A percentile compares a stretch with the other conserved stretches of the same genome.
phyloP scores from a whole-genome alignment of 2,888 invertebrate genomes.

The Xylocampa areola region DNA sequence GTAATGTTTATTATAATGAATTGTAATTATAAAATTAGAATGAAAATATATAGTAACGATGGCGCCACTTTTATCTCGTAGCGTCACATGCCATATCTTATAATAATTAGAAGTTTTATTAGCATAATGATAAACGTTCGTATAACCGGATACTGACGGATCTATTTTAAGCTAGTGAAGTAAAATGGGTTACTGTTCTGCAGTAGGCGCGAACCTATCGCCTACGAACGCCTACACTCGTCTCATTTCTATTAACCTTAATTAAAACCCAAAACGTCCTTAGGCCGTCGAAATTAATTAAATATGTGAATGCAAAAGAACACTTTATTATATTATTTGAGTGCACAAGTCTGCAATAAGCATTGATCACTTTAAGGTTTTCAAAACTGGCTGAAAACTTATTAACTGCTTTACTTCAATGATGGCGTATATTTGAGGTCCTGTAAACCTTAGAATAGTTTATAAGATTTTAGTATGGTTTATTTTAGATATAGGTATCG shows the following conservation, averaged over 20 bases:
- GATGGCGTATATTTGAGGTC: no score
- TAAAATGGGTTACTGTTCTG: constrained; percentile 41
- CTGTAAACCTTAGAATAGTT: no score
- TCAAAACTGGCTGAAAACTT: no score
- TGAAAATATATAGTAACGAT: constrained; percentile 17
- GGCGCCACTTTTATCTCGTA: constrained; percentile 56
- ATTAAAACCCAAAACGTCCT: constrained; percentile 39
- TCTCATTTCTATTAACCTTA: constrained; percentile 38
- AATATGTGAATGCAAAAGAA: neutral
- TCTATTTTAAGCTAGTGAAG: constrained; percentile 43
- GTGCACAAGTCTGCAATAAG: no score
- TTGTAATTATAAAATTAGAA: constrained; percentile 21
- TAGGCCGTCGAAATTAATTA: constrained; percentile 18
- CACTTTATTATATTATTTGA: constrained; percentile 11
- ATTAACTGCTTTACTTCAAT: no score
- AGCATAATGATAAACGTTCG: constrained; percentile 47
- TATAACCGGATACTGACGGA: constrained; percentile 43
- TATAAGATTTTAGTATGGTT: no score
- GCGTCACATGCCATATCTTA: constrained; percentile 41
- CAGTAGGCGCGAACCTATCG: constrained; percentile 40
- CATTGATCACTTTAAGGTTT: no score
- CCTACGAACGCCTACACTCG: constrained; percentile 40
- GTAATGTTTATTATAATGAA: constrained; percentile 3
- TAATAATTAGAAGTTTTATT: constrained; percentile 50
- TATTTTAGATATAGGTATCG: no score